Percentiles rank a stretch among this genome's conserved stretches.
Evolutionary conservation across 2,888 invertebrate species (phyloP).

Genomic region (Rotaria macrura): DNA sequence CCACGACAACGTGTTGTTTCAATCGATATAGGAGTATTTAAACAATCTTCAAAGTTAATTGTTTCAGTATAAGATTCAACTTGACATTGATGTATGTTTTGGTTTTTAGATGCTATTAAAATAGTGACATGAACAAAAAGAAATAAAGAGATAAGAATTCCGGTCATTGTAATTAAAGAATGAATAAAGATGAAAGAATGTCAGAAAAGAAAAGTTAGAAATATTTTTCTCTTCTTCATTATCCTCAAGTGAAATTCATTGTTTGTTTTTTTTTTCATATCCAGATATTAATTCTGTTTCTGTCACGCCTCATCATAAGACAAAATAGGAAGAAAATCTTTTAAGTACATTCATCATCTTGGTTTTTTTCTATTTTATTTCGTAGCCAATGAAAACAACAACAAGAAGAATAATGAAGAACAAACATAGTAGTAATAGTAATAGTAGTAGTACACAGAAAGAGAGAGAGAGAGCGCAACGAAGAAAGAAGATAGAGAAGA

Average conservation of each 20-base stretch:
- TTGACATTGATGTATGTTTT: neutral
- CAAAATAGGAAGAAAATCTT: too few relatives aligned
- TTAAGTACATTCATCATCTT: neutral
- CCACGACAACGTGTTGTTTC: neutral
- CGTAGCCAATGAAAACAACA: constrained; percentile 10
- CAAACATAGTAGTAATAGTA: neutral
- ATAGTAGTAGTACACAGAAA: neutral
- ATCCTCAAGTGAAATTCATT: neutral
- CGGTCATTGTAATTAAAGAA: neutral
- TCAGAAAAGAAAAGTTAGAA: neutral
- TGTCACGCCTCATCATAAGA: neutral
- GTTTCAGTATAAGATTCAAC: neutral
- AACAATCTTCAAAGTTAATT: neutral
- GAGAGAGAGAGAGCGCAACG: too few relatives aligned
- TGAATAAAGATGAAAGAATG: neutral
- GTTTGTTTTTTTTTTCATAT: neutral
- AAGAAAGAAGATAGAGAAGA: neutral
- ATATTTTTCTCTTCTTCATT: neutral
- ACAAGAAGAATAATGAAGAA: neutral
- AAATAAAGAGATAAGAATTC: neutral
- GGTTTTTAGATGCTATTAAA: neutral
- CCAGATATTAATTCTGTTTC: neutral
- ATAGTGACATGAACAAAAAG: neutral
- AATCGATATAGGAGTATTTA: neutral
- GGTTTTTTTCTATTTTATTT: constrained; percentile 2